These are phyloP conservation scores for Phaethornis superciliosus DNA, from an alignment of 2,113 vertebrate species.

Conservation along the genomic window DNA sequence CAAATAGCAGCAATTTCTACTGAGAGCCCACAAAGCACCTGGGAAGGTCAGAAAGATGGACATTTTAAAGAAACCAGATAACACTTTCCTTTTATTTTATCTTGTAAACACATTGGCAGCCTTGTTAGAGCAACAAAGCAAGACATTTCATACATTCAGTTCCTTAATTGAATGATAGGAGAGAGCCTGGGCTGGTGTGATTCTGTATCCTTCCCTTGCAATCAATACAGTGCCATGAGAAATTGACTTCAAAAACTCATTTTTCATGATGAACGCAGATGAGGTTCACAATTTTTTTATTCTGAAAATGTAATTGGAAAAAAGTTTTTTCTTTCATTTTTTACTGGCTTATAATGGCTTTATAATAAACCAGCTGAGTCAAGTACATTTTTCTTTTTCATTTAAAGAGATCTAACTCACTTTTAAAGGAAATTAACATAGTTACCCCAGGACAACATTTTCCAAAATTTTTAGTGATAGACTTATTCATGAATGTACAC, in stretches of 20 bases:
- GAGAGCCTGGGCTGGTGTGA: background rate
- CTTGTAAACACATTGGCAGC: background rate
- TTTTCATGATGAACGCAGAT: background rate
- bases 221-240: background rate
- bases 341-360: background rate
- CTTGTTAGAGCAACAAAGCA: conserved; percentile 13
- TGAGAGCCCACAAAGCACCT: background rate
- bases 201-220: background rate
- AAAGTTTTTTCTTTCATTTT: background rate
- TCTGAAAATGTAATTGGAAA: background rate
- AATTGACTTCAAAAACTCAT: background rate
- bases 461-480: background rate
- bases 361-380: background rate
- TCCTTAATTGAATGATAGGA: background rate
- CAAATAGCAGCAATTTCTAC: background rate
- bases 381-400: background rate
- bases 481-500: background rate
- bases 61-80: background rate
- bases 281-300: background rate
- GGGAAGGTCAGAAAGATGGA: background rate
- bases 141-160: background rate
- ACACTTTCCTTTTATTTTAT: conserved; percentile 11
- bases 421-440: background rate
- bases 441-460: background rate
- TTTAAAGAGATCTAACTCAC: background rate